Evolutionary conservation across 1,140 invertebrate genomes (phyloP), one percentile per base, ranked within the genome.

Genomic region (Diachasmimorpha longicaudata): DNA sequence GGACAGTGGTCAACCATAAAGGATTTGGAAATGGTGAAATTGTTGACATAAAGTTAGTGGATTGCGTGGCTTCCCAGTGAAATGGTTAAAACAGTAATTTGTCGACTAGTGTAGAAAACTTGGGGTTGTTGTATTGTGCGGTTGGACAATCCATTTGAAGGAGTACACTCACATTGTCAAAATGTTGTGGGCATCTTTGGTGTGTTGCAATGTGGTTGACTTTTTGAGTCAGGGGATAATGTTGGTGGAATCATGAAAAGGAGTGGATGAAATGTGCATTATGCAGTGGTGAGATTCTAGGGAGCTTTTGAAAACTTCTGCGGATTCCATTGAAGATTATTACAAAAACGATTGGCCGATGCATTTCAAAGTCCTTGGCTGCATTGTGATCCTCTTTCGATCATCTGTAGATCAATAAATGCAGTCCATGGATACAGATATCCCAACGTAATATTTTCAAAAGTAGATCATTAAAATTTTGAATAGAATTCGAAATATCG

Each of bases 21-120:
- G 58, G 58, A 63, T 63, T 63, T 63, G 1, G 58, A 14, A 63
- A 63, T 63, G 11, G 23, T 25, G 58, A 71, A 73, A 66, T 73
- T 52, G 71, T 63, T 31, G 52, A 68, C 23, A 39, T 58, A 63
- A 74, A 74, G 72, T 68, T 67, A 63, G 72, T 31, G 58, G n/a
- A 67, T 48, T 4, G 16, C 4, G 31, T 39, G 55, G 52, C 71
- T 39, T 37, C 14, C 79, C 79, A 79, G 78, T 75, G 71, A 37
- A 74, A 52, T 70, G 74, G 76, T 23, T 63, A 14, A 76, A 82
- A 77, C 81, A 78, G 72, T 81, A 80, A 82, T 80, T 80, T 77
- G 81, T 81, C 73, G 73, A 37, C 68, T 71, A 74, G 71, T 66
- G 39, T 46, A 31, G 31, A 46, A 55, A 55, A 1, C 39, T 25